A percentile compares a stretch with the other conserved stretches of the same genome.
Evolutionary conservation across 2,113 vertebrate genomes (phyloP).

Genomic region (Corythoichthys intestinalis): DNA sequence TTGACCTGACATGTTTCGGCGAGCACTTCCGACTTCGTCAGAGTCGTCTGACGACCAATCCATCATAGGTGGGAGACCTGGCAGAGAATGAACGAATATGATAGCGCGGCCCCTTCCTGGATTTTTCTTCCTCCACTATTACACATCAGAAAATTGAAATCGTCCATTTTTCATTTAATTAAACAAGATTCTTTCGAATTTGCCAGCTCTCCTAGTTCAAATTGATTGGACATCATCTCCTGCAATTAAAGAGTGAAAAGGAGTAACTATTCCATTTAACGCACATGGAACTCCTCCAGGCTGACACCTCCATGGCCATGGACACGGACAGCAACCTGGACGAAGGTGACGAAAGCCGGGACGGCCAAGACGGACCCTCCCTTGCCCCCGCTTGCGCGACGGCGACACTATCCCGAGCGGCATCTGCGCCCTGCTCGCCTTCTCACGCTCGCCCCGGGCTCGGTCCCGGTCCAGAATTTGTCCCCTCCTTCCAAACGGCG

Average conservation of each 20-base stretch:
- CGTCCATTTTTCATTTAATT: too few species aligned
- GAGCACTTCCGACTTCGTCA: too few species aligned
- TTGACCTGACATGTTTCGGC: too few species aligned
- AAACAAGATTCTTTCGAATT: too few species aligned
- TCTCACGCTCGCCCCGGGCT: slow-evolving; percentile 35
- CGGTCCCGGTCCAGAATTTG: slow-evolving; percentile 41
- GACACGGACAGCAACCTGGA: slow-evolving; percentile 75
- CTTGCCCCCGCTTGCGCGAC: slow-evolving; percentile 22
- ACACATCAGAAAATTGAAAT: too few species aligned
- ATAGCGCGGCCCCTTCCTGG: too few species aligned
- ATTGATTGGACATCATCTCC: neutral
- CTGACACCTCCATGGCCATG: slow-evolving; percentile 65
- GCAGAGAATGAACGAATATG: too few species aligned
- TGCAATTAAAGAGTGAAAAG: neutral
- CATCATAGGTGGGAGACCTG: too few species aligned
- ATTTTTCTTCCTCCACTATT: too few species aligned
- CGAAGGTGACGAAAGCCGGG: slow-evolving; percentile 69
- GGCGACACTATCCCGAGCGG: slow-evolving; percentile 45
- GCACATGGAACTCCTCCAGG: slow-evolving; percentile 43
- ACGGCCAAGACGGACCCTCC: slow-evolving; percentile 62
- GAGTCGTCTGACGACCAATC: too few species aligned
- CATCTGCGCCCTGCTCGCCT: slow-evolving; percentile 64
- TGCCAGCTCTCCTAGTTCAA: neutral
- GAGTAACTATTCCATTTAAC: neutral
- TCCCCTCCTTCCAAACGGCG: slow-evolving; percentile 48